Evolutionary conservation across 2,888 invertebrate genomes (phyloP).

Genomic region (Blomia tropicalis): DNA sequence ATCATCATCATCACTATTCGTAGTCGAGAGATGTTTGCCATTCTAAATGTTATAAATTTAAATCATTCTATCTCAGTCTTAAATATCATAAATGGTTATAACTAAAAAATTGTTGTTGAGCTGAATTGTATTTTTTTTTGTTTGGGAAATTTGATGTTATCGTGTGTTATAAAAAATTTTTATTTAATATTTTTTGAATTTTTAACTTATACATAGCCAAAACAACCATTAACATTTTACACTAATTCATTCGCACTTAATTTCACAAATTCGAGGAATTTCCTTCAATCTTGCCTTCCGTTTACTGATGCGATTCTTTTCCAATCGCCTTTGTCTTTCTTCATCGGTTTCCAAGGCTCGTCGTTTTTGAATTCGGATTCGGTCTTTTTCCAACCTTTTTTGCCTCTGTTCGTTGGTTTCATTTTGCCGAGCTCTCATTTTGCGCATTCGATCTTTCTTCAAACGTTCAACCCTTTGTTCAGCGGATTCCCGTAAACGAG

Average conservation of each 20-base stretch:
- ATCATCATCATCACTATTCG: too few species aligned
- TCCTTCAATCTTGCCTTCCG: constrained; percentile 7
- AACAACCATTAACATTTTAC: too few species aligned
- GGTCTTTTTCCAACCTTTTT: constrained; percentile 1
- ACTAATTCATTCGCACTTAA: too few species aligned
- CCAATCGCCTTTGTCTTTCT: not conserved
- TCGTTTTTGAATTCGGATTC: constrained; percentile 6
- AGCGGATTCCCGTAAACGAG: constrained; percentile 1
- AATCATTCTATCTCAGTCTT: too few species aligned
- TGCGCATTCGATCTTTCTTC: constrained; percentile 7
- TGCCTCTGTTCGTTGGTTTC: constrained; percentile 15
- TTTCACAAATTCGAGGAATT: not conserved
- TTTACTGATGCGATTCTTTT: constrained; percentile 11
- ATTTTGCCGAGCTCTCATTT: constrained; percentile 1
- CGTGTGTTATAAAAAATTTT: not conserved
- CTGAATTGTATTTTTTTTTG: too few species aligned
- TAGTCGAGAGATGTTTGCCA: too few species aligned
- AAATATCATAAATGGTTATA: too few species aligned
- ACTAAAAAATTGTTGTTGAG: too few species aligned
- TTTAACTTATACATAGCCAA: not conserved
- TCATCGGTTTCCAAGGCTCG: constrained; percentile 10
- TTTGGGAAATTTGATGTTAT: not conserved
- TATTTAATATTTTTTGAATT: not conserved
- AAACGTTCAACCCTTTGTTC: not conserved
- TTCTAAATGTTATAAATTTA: too few species aligned